Percentiles rank a stretch among this genome's conserved stretches.
Evolutionary conservation across 2,888 invertebrate genomes (phyloP).

Genomic region (Cerastis leucographa): DNA sequence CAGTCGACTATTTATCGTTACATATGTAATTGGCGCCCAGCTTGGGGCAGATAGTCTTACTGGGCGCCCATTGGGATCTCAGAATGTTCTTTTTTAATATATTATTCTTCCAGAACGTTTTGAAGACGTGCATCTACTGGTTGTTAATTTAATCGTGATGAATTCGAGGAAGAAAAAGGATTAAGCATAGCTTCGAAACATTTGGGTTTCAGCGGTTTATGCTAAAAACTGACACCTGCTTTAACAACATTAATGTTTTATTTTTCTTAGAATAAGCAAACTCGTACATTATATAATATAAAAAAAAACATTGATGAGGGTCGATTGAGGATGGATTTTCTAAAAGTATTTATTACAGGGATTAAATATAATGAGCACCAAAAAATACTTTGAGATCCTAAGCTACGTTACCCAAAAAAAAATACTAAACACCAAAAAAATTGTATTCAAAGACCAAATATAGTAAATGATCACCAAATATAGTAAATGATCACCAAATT

Average conservation of each 20-base stretch:
- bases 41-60: background rate
- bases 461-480: no score
- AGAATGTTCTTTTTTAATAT: background rate
- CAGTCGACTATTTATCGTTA: background rate
- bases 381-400: no score
- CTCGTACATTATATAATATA: background rate
- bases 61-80: constrained; percentile 14
- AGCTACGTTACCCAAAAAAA: no score
- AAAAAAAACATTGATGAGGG: background rate
- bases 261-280: background rate
- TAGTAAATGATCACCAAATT: no score
- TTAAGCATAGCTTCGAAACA: background rate
- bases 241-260: background rate
- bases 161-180: background rate
- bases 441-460: no score
- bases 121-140: no score
- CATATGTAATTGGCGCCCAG: constrained; percentile 15
- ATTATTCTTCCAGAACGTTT: background rate
- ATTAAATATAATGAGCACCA: no score
- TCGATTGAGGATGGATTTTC: background rate
- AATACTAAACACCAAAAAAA: no score
- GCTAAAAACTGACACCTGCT: background rate
- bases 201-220: background rate
- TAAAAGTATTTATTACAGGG: no score
- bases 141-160: background rate